These are phyloP conservation scores for Chironomus tentans DNA, from an alignment of 2,888 invertebrate species.

Conservation along the genomic window DNA sequence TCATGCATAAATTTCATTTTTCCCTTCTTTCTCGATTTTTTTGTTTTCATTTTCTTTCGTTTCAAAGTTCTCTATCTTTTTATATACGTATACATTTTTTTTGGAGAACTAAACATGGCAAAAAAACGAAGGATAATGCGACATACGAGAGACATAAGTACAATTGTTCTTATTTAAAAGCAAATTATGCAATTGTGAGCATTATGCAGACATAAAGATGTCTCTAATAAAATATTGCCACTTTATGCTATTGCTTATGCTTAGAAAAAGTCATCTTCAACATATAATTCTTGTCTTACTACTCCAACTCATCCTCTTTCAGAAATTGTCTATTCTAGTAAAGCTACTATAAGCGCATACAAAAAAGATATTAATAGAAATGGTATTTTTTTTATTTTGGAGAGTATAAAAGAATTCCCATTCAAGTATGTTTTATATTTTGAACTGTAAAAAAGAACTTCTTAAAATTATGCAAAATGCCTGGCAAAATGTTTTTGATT, in stretches of 20 bases:
- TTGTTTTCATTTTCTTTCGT: background rate
- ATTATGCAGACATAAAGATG: slow-evolving; percentile 22
- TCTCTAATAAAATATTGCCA: slow-evolving; percentile 18
- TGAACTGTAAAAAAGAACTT: too few species aligned
- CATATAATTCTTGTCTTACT: too few species aligned
- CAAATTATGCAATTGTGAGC: slow-evolving; percentile 25
- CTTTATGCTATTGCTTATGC: background rate
- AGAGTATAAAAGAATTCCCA: too few species aligned
- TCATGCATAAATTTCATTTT: background rate
- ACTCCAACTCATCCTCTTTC: background rate
- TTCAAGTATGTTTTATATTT: too few species aligned
- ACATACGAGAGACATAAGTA: background rate
- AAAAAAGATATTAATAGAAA: too few species aligned
- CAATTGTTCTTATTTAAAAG: slow-evolving; percentile 22
- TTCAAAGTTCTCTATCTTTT: too few species aligned
- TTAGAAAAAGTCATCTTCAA: background rate
- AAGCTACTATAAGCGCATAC: too few species aligned
- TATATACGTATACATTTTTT: too few species aligned
- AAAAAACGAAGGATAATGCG: background rate
- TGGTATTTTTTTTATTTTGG: too few species aligned
- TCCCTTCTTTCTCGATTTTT: background rate
- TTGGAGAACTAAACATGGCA: background rate
- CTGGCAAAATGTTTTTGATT: too few species aligned
- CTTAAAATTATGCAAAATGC: too few species aligned
- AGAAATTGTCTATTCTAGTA: too few species aligned